Percentiles rank a stretch among this genome's conserved stretches.
Evolutionary conservation across 2,113 vertebrate species (phyloP).

Genomic region (Colaptes auratus): DNA sequence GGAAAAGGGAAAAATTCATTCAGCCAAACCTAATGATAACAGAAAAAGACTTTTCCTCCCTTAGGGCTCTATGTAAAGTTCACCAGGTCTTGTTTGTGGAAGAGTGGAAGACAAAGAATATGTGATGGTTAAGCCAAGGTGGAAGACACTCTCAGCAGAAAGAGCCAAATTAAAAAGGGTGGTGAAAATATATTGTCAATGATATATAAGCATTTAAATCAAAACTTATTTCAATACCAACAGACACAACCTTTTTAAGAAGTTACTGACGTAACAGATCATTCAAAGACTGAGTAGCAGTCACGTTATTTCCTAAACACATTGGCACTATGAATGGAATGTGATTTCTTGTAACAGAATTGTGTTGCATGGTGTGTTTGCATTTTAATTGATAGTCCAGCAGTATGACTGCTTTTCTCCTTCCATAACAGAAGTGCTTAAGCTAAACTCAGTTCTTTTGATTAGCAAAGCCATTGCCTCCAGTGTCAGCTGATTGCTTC

Average conservation of each 20-base stretch:
- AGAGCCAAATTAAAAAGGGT: background rate
- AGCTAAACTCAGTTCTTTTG: constrained; percentile 50
- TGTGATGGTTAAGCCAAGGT: background rate
- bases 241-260: background rate
- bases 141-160: background rate
- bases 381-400: constrained; percentile 1
- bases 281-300: background rate
- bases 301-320: background rate
- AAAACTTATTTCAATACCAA: background rate
- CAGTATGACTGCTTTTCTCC: background rate
- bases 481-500: constrained; percentile 62
- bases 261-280: background rate
- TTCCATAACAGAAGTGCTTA: constrained; percentile 21
- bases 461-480: constrained; percentile 53
- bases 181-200: background rate
- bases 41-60: background rate
- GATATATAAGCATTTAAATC: background rate
- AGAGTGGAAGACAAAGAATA: background rate
- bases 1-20: background rate
- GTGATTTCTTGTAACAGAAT: constrained; percentile 19
- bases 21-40: background rate
- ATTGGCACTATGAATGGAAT: background rate
- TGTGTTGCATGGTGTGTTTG: background rate
- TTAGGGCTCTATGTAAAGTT: background rate
- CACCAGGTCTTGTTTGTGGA: background rate